Percentiles rank a stretch among this genome's conserved stretches.
phyloP scores from a whole-genome alignment of 2,797 vertebrate genomes.

The Nothura maculosa region DNA sequence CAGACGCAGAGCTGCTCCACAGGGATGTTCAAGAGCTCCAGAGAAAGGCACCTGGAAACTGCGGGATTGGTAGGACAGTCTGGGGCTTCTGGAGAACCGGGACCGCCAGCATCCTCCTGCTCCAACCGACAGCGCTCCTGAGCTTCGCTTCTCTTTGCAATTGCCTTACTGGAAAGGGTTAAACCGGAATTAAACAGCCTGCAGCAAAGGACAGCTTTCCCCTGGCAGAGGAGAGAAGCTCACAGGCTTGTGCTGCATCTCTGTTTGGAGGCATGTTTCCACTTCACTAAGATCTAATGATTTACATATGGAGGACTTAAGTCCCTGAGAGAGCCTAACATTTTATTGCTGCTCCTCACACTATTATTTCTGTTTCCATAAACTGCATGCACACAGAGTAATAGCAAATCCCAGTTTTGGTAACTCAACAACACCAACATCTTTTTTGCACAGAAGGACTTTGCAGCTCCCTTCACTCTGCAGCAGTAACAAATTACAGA shows the following conservation, averaged over 20 bases:
- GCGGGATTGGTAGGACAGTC: not conserved
- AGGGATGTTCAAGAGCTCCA: accelerated
- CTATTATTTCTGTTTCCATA: not conserved
- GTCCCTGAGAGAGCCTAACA: not conserved
- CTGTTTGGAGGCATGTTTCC: not conserved
- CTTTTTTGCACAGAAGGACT: not conserved
- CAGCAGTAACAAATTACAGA: not conserved
- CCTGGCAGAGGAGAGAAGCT: not conserved
- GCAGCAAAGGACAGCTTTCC: not conserved
- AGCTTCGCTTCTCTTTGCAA: not conserved
- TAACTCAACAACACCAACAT: not conserved
- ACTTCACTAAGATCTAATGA: not conserved
- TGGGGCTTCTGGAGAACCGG: not conserved
- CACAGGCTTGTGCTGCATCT: not conserved
- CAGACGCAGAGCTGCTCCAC: not conserved
- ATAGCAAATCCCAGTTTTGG: not conserved
- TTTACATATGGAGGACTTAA: not conserved
- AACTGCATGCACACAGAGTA: accelerated
- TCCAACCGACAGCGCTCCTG: not conserved
- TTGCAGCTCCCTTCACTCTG: not conserved
- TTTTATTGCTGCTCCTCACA: not conserved
- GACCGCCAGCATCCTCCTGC: not conserved
- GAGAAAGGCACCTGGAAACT: not conserved
- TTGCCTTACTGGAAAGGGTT: not conserved
- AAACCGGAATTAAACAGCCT: not conserved